Evolutionary conservation across 1,140 invertebrate species (phyloP).

Genomic region (Hycleus cichorii): DNA sequence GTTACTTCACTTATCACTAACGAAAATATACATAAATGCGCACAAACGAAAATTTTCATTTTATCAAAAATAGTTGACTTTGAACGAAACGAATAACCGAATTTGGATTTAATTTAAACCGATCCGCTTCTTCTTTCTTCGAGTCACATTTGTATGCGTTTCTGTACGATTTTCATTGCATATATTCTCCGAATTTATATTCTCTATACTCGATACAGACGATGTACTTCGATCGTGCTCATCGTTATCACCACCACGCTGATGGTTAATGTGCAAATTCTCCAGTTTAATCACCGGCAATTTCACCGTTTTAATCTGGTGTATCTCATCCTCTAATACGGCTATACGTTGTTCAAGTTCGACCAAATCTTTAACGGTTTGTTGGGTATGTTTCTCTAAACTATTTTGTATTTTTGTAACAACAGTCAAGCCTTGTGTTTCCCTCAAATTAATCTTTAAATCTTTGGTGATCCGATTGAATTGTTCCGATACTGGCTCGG

Average conservation of each 20-base stretch:
- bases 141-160: background rate
- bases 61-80: too few species aligned
- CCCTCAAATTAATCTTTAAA: constrained; percentile 25
- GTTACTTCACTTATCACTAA: too few species aligned
- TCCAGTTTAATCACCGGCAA: background rate
- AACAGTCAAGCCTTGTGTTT: constrained; percentile 23
- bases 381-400: constrained; percentile 29
- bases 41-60: too few species aligned
- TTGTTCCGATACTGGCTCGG: constrained; percentile 21
- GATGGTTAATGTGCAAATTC: background rate
- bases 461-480: constrained; percentile 25
- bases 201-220: background rate
- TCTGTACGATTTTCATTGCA: background rate
- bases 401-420: constrained; percentile 31
- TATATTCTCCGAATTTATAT: background rate
- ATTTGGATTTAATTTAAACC: too few species aligned
- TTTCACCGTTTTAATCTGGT: background rate
- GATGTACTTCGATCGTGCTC: background rate
- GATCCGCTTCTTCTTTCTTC: too few species aligned
- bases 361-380: constrained; percentile 18
- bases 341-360: constrained; percentile 28
- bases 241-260: background rate
- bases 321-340: constrained; percentile 29
- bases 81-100: too few species aligned
- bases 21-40: too few species aligned